Base-by-base conservation (phyloP, 2,888 invertebrate genomes). In the Parnassius mnemosyne region DNA sequence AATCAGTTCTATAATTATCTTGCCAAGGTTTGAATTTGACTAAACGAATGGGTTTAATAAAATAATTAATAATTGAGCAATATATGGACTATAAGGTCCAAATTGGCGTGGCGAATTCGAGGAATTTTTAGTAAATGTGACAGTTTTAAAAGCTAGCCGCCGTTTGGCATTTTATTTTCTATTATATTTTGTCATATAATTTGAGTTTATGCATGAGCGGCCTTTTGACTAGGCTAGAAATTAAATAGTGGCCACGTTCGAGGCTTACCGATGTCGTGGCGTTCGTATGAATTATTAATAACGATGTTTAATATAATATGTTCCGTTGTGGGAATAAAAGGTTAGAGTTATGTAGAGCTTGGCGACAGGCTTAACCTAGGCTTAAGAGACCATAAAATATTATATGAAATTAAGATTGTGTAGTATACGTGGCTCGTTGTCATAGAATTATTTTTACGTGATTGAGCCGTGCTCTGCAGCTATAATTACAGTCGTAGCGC, bases 251-350 rank as follows among this genome's bases (percentile, higher is more conserved):
- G 68, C 70, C 71, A 68, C 69, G 67, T 68, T 69, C 41, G 20
- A 9, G 77, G 77, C 76, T 79, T 79, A 79, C 69, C 65, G 66
- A 69, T 72, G 70, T 75, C 71, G 70, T 67, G 69, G n/a, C 34
- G 69, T 64, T 58, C 47, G 59, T 69, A 77, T 81, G 79, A 81
- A 80, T 79, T 79, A 82, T 83, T 80, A 79, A 83, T 80, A 67
- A 66, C 64, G 57, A 43, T 13, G 20, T 60, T 53, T 46, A 53
- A 59, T 54, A 60, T 54, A 9, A 60, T 54, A 9, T 13, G 5
- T 34, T 11, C 9, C 43, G 42, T 54, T 57, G 50, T 57, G 57
- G 42, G 57, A 56, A 56, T 47, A 41, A 12, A 46, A 46, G 10
- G 43, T 44, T 34, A 34, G 34, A 34, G 34, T 34, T 34, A 34